These are phyloP conservation scores for Gambelia wislizenii DNA, from an alignment of 2,797 vertebrate species.

Conservation along the genomic window DNA sequence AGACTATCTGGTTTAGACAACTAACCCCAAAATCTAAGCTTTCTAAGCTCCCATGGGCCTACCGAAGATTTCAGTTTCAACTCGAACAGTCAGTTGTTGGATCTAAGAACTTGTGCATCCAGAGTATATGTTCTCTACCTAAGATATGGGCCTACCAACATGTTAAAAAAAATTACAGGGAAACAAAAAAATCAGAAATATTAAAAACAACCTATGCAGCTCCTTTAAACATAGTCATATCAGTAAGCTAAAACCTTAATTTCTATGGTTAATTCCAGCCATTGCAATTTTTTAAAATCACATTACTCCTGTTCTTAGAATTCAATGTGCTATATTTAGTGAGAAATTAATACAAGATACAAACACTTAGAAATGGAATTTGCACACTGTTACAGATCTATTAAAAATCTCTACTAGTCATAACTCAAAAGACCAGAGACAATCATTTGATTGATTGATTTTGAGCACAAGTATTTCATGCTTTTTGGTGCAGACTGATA, in stretches of 20 bases:
- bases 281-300: not conserved
- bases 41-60: not conserved
- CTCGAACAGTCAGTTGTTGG: not conserved
- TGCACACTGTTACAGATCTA: not conserved
- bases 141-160: too few relatives aligned
- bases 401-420: slow-evolving; percentile 43
- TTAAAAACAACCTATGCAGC: not conserved
- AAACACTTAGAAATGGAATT: not conserved
- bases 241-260: not conserved
- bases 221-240: not conserved
- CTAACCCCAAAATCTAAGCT: not conserved
- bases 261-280: not conserved
- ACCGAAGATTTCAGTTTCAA: not conserved
- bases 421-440: slow-evolving; percentile 48
- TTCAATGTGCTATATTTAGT: not conserved
- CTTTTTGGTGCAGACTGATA: slow-evolving; percentile 40
- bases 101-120: not conserved
- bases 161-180: not conserved
- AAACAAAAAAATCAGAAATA: not conserved
- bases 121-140: not conserved
- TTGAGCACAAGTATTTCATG: slow-evolving; percentile 59
- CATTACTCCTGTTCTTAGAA: not conserved
- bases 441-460: slow-evolving; percentile 51
- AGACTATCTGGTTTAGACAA: too few relatives aligned
- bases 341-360: not conserved